Evolutionary conservation across 2,113 vertebrate species (phyloP), one percentile per base, ranked within the genome.

Genomic region (Tichodroma muraria): DNA sequence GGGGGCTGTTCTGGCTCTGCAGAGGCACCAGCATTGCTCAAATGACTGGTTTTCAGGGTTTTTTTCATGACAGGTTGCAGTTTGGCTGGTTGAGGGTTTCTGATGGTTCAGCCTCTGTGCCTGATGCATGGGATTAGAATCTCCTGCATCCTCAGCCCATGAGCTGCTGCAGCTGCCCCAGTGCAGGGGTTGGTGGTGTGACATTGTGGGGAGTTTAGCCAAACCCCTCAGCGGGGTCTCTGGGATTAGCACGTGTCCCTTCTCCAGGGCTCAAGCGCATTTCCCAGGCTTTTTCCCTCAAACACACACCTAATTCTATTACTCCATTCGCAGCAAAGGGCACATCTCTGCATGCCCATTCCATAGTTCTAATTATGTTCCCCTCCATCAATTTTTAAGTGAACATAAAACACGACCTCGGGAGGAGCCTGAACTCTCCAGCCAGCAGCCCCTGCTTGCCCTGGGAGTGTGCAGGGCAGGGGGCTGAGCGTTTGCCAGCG

Each of bases 401-500:
- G 69, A 57, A 27, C 28, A 30, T 75, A 49, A 73, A 69, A 21
- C 8, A 7, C 1, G 24, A 45, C 30, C 57, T 83, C 19, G 13
- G 30, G 23, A 82, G 44, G 33, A 92, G 25, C 27, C 71, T 63
- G 21, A 57, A 4, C 30, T 15, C 21, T 35, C 8, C 24, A 44
- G 30, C 13, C 37, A 66, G 81, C 56, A 85, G 56, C 30, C 4
- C 2, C 56, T 44, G 24, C 35, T 68, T 45, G 38, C n/a, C 47
- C 53, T 5, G 2, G 1, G 4, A 22, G 30, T 0, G 1, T 15
- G 54, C 37, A 42, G 44, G 44, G 49, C 30, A 10, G 15, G 0
- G 24, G n/a, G 38, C 47, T 38, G 40, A 33, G 19, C 15, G n/a
- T 83, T 17, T 18, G 31, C 23, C 42, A 52, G 68, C 35, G n/a